These are phyloP conservation scores for Oncorhynchus mykiss DNA, from an alignment of 2,113 vertebrate species.

Conservation along the genomic window DNA sequence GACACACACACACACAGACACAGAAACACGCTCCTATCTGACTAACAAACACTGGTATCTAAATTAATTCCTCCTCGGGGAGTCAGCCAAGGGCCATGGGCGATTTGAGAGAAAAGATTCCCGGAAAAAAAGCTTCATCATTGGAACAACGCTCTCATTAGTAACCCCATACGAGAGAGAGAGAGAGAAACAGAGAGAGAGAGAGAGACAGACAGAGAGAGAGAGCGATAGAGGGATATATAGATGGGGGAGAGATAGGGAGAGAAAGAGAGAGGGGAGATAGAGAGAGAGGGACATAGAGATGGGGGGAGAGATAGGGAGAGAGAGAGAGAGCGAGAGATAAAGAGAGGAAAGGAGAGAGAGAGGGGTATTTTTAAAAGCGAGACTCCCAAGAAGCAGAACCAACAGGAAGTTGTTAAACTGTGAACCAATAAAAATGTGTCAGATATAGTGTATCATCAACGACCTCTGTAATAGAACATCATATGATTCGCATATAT, in stretches of 20 bases:
- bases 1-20: slow-evolving; percentile 4
- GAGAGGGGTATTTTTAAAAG: not conserved
- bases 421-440: slow-evolving; percentile 67
- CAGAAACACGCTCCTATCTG: slow-evolving; percentile 11
- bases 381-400: slow-evolving; percentile 11
- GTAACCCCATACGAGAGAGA: slow-evolving; percentile 59
- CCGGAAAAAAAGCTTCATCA: slow-evolving; percentile 74
- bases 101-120: slow-evolving; percentile 71
- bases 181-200: too few relatives aligned
- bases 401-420: slow-evolving; percentile 70
- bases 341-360: slow-evolving; percentile 21
- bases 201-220: not conserved
- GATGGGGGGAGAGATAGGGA: slow-evolving; percentile 1
- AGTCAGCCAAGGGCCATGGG: slow-evolving; percentile 75
- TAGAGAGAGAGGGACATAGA: not conserved
- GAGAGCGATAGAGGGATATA: slow-evolving; percentile 18
- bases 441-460: slow-evolving; percentile 66
- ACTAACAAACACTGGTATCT: slow-evolving; percentile 53
- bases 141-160: slow-evolving; percentile 69
- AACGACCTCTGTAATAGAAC: slow-evolving; percentile 43
- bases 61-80: slow-evolving; percentile 75
- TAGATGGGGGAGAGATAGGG: not conserved
- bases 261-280: too few relatives aligned
- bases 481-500: slow-evolving; percentile 47
- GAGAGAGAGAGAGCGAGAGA: not conserved